Conservation (phyloP, 2,797 vertebrate genomes). For the Argya squamiceps region DNA sequence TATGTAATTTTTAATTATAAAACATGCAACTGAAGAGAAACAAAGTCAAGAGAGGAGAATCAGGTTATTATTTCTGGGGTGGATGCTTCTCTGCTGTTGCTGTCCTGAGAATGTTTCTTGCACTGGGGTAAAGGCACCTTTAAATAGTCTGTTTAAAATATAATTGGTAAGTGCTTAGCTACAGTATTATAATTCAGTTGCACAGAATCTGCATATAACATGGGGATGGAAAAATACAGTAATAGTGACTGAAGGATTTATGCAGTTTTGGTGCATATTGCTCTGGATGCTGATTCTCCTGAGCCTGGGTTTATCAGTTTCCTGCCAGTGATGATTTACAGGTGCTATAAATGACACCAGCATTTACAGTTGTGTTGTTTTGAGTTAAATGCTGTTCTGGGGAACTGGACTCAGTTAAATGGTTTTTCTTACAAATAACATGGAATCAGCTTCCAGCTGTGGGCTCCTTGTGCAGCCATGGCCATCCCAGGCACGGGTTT, state of each 20-base stretch:
- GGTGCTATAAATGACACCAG: not conserved
- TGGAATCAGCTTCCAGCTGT: not conserved
- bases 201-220: not conserved
- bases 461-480: not conserved
- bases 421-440: not conserved
- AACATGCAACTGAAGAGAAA: not conserved
- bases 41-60: not conserved
- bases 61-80: not conserved
- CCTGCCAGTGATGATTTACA: not conserved
- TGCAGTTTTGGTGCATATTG: not conserved
- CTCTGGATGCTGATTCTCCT: not conserved
- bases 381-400: not conserved
- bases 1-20: not conserved
- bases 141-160: conserved; percentile 19
- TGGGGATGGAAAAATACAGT: conserved; percentile 2
- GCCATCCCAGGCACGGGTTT: not conserved
- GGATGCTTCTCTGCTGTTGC: not conserved
- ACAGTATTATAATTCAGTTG: not conserved
- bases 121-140: not conserved
- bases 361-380: not conserved
- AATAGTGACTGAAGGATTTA: not conserved
- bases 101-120: not conserved
- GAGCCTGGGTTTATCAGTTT: not conserved
- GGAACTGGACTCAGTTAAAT: not conserved
- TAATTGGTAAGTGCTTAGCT: not conserved